Evolutionary conservation across 2,888 invertebrate species (phyloP).

Genomic region (Autographa gamma): DNA sequence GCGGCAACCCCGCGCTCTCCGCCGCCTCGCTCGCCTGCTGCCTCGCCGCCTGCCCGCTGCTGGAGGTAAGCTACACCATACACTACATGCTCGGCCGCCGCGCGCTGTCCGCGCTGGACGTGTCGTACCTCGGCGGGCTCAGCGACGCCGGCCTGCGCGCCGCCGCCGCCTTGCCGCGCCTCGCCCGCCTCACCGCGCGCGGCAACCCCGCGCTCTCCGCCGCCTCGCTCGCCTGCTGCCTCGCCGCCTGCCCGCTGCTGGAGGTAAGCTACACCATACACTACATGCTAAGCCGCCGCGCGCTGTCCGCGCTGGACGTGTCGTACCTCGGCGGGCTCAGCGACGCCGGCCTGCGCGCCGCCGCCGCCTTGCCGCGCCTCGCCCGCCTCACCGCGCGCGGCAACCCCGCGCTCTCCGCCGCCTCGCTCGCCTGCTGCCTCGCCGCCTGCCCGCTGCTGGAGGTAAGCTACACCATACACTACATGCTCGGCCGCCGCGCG

Average conservation of each 20-base stretch:
- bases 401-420: constrained; percentile 69
- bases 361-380: constrained; percentile 63
- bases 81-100: constrained; percentile 57
- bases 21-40: constrained; percentile 61
- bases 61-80: constrained; percentile 61
- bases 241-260: constrained; percentile 65
- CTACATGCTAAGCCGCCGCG: constrained; percentile 66
- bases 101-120: too few species aligned
- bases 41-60: constrained; percentile 67
- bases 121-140: too few species aligned
- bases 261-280: constrained; percentile 57
- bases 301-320: too few species aligned
- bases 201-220: constrained; percentile 66
- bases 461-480: constrained; percentile 50
- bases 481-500: constrained; percentile 62
- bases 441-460: constrained; percentile 67
- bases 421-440: constrained; percentile 63
- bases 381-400: constrained; percentile 64
- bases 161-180: too few species aligned
- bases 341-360: too few species aligned
- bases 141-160: too few species aligned
- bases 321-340: too few species aligned
- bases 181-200: constrained; percentile 61
- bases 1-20: constrained; percentile 69
- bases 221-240: constrained; percentile 74